Conservation (phyloP, 2,113 vertebrate species). For the Jaculus jaculus region DNA sequence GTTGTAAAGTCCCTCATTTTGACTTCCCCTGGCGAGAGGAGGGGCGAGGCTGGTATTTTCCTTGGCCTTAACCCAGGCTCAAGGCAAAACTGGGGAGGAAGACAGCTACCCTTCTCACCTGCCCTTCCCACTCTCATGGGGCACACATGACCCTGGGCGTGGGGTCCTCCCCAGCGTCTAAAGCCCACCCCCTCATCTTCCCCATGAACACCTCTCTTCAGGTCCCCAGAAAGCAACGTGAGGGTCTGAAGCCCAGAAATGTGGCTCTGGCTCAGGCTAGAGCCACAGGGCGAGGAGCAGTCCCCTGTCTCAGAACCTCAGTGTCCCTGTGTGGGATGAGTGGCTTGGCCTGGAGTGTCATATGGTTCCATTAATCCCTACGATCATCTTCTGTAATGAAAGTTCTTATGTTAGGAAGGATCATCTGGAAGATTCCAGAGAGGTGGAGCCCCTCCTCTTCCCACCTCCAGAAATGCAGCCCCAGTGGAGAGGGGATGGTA, state of each 20-base stretch:
- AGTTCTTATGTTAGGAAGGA: not conserved
- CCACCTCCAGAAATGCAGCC: not conserved
- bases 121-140: no score
- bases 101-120: not conserved
- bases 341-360: not conserved
- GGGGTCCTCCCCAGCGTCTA: not conserved
- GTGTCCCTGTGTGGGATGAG: not conserved
- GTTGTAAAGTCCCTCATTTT: conserved; percentile 62
- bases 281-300: not conserved
- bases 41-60: conserved; percentile 47
- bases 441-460: not conserved
- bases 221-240: not conserved
- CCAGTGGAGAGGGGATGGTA: rapidly evolving
- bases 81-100: conserved; percentile 46
- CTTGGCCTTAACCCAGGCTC: conserved; percentile 69
- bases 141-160: not conserved
- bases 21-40: conserved; percentile 54
- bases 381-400: not conserved
- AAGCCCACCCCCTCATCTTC: not conserved
- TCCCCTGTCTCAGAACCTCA: not conserved
- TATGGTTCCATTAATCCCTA: not conserved
- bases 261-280: not conserved
- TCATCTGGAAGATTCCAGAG: conserved; percentile 32
- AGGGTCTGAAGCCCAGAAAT: not conserved
- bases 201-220: not conserved